Percentiles rank a stretch among this genome's conserved stretches.
phyloP scores from a whole-genome alignment of 2,888 invertebrate genomes.

The Heteromyza rotundicornis region DNA sequence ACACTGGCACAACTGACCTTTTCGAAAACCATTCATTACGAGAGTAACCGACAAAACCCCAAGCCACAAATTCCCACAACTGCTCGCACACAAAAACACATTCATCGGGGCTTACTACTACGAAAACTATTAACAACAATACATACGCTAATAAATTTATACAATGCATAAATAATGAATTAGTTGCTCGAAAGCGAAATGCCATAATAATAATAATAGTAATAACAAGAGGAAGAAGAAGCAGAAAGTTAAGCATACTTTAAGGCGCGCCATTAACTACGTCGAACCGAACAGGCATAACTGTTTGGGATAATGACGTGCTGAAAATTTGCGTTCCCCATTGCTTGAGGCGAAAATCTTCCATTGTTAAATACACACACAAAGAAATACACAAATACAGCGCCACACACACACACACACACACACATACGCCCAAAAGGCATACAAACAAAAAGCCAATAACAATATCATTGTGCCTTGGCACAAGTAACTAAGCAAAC shows the following conservation, averaged over 20 bases:
- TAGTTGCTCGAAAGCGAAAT: background rate
- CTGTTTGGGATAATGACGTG: background rate
- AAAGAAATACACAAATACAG: background rate
- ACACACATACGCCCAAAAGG: too few relatives aligned
- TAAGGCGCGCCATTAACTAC: too few relatives aligned
- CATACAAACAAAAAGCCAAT: constrained; percentile 8
- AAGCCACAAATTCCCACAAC: background rate
- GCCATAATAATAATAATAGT: background rate
- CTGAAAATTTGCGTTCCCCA: too few relatives aligned
- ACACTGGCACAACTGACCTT: constrained; percentile 19
- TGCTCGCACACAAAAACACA: background rate
- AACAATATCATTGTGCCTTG: background rate
- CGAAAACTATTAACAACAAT: background rate
- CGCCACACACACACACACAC: too few relatives aligned
- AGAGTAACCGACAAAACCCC: too few relatives aligned
- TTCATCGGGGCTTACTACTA: background rate
- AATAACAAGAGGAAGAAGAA: too few relatives aligned
- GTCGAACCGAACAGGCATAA: too few relatives aligned
- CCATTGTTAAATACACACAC: background rate
- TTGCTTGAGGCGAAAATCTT: background rate
- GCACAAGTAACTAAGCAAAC: background rate
- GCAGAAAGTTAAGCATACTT: background rate
- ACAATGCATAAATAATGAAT: background rate
- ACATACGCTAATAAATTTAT: background rate
- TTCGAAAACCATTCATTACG: background rate